Base-by-base conservation (phyloP, 2,113 vertebrate genomes). In the Nesoenas mayeri region DNA sequence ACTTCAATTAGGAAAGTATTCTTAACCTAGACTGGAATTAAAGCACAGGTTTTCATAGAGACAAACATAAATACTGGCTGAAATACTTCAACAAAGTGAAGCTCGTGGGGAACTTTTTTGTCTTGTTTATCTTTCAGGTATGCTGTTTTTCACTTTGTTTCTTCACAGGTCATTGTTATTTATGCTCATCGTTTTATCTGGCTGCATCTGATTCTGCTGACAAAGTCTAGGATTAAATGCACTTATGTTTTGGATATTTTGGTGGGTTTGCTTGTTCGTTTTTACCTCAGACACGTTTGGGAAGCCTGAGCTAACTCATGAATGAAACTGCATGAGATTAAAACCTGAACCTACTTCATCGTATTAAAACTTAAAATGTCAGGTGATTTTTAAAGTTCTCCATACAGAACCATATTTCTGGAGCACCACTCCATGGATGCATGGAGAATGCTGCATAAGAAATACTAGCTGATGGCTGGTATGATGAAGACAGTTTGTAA, bases 171-270 rank as follows among this genome's bases (percentile, higher is more conserved):
- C 88, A 90, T 67, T 20, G 31, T 71, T 94, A 88, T 89, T 95
- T 88, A 93, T 66, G 56, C 60, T 94, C 67, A 36, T 77, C 72
- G 81, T 80, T 89, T 95, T 77, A 92, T 78, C 77, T 89, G 86
- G 75, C 83, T 95, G 83, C 92, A 86, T 78, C 79, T 78, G 47
- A 93, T 86, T 72, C 85, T 92, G 88, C 75, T 94, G 95, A 91
- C 69, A 91, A 90, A 90, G 72, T 72, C 83, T 84, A 77, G 72
- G 47, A 82, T 67, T 71, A 91, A 95, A 70, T 60, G 51, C 65
- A 69, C 25, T 84, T 88, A 31, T 51, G 29, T 82, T 88, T 79
- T 47, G 44, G 44, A 47, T 47, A 47, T 47, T 47, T 47, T 47
- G 17, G 18, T 19, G 44, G 44, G 44, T 47, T 47, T 18, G 44